Evolutionary conservation across 1,140 invertebrate genomes (phyloP), one percentile per base, ranked within the genome.

Genomic region (Pachypsylla venusta): DNA sequence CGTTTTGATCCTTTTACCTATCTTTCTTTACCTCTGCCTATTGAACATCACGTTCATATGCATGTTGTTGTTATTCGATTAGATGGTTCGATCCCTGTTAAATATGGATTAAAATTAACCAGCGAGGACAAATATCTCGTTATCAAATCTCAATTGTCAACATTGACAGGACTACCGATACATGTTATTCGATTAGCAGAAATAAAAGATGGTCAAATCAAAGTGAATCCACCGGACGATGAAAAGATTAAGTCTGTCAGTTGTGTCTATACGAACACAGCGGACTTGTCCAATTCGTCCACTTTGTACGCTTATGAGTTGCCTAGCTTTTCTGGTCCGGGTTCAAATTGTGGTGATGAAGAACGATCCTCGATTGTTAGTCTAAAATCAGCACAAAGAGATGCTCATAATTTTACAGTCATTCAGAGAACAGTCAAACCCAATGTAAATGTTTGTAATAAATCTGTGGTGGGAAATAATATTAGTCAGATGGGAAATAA

Each of bases 1-100:
- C 78, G 87, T 25, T 93, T 93, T 73, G 89, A 93, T 74, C 83
- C 89, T 1, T 93, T 91, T 74, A 91, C 86, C 68, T 82, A 89
- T 72, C 76, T 93, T 19, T 89, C 87, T 64, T 73, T 93, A 63
- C 89, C 89, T 53, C 73, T 93, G 61, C 89, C 89, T 2, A 83
- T 90, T 71, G 86, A 89, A 70, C 81, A 48, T 19, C 5, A 48
- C 42, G 22, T 48, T 22, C 42, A 48, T 19, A n/a, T 48, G 4
- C 42, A 48, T 19, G 42, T 48, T n/a, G 42, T 48, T n/a, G 42
- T 48, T 4, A 7, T 48, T n/a, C 42, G 42, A 19, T 22, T 48
- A 19, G 84, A 89, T 70, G 89, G 87, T 0, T 81, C 81, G 14
- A 78, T 83, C 24, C 89, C 89, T 1, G 76, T 84, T 0, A 86